Conservation (phyloP, 2,113 vertebrate genomes). For the Gadus chalcogrammus region DNA sequence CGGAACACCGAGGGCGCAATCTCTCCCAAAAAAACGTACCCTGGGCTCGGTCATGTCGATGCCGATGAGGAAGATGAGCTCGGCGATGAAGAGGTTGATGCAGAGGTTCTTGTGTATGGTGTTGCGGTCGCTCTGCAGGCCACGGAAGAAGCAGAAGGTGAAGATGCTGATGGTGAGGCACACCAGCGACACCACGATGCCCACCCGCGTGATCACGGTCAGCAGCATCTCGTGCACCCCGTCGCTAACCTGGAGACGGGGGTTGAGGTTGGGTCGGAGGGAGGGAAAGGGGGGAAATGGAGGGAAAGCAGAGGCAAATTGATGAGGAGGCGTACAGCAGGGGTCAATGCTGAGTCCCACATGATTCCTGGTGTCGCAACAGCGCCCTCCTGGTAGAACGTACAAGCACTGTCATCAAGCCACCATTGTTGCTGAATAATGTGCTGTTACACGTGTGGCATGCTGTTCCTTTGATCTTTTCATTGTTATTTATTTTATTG, state of each 20-base stretch:
- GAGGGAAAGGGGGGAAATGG: too few relatives aligned
- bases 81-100: slow-evolving; percentile 97
- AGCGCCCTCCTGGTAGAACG: too few relatives aligned
- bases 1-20: slow-evolving; percentile 40
- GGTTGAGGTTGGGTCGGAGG: too few relatives aligned
- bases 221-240: slow-evolving; percentile 86
- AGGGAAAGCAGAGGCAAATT: too few relatives aligned
- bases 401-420: too few relatives aligned
- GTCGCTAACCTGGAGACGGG: slow-evolving; percentile 77
- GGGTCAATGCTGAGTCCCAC: too few relatives aligned
- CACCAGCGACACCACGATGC: slow-evolving; percentile 93
- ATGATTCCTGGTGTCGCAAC: too few relatives aligned
- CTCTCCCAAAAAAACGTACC: slow-evolving; percentile 72
- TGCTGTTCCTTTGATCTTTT: too few relatives aligned
- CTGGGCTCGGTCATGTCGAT: slow-evolving; percentile 92
- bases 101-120: slow-evolving; percentile 99
- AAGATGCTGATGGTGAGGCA: slow-evolving; percentile 97
- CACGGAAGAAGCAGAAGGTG: slow-evolving; percentile 99
- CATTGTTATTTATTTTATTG: too few relatives aligned
- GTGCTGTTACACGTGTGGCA: too few relatives aligned
- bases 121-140: slow-evolving; percentile 96
- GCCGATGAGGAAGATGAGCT: slow-evolving; percentile 97
- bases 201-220: slow-evolving; percentile 93
- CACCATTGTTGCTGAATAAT: too few relatives aligned
- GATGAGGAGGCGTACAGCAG: too few relatives aligned